Evolutionary conservation across 2,888 invertebrate species (phyloP).

Genomic region (Arrhopalites spinosus): DNA sequence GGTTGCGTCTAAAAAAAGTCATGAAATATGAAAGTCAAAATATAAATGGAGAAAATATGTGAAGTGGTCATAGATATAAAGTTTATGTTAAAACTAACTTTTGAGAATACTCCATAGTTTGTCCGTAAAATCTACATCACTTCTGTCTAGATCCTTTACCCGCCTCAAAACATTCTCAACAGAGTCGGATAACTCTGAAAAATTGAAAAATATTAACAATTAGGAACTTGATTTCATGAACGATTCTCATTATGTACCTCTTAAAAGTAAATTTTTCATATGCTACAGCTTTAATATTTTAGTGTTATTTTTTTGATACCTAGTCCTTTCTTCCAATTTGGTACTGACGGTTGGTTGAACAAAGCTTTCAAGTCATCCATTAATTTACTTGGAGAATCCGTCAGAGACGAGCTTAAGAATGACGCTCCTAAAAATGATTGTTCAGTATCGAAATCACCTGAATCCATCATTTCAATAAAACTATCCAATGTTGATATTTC

Average conservation of each 20-base stretch:
- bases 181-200: slow-evolving; percentile 49
- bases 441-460: slow-evolving; percentile 2
- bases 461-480: slow-evolving; percentile 39
- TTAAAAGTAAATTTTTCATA: too few relatives aligned
- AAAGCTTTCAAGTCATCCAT: slow-evolving; percentile 21
- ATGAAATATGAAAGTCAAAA: background rate
- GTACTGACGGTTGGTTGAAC: slow-evolving; percentile 40
- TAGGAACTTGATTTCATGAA: background rate
- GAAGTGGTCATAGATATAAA: too few relatives aligned
- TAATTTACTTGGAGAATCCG: background rate
- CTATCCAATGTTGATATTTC: slow-evolving; percentile 45
- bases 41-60: too few relatives aligned
- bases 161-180: slow-evolving; percentile 44
- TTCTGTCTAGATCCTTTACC: slow-evolving; percentile 42
- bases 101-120: slow-evolving; percentile 47
- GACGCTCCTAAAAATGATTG: slow-evolving; percentile 3
- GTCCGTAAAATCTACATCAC: slow-evolving; percentile 52
- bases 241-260: background rate
- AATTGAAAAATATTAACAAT: background rate
- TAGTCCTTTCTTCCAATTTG: slow-evolving; percentile 42
- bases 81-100: slow-evolving; percentile 30
- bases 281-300: too few relatives aligned
- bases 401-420: slow-evolving; percentile 7
- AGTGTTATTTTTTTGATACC: slow-evolving; percentile 14
- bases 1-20: slow-evolving; percentile 37